These are phyloP conservation scores for Pantherophis vulpinus DNA, from an alignment of 2,797 vertebrate genomes.

Conservation along the genomic window DNA sequence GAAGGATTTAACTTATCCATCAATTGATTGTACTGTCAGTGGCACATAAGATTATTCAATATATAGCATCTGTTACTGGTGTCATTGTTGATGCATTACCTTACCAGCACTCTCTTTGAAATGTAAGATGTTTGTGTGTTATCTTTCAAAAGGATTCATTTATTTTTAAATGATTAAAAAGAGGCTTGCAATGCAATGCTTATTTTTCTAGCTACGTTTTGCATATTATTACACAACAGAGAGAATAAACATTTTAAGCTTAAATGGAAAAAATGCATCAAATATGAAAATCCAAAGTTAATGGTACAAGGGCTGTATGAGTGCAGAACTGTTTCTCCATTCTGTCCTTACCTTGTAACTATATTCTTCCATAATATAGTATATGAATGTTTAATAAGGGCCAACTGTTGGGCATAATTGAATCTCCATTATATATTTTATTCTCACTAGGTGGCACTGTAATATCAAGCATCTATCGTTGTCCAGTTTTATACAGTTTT, in stretches of 20 bases:
- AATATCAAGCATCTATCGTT: not conserved
- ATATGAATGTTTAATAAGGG: not conserved
- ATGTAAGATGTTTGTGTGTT: conserved; percentile 41
- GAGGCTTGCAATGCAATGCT: conserved; percentile 18
- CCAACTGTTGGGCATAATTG: not conserved
- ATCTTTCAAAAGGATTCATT: conserved; percentile 36
- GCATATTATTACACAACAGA: not conserved
- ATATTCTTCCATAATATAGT: not conserved
- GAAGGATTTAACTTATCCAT: conserved; percentile 59
- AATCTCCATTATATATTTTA: not conserved
- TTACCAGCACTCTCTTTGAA: conserved; percentile 33
- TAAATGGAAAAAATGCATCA: not conserved
- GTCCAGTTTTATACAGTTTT: not conserved
- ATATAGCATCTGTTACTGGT: conserved; percentile 41
- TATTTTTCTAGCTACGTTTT: not conserved
- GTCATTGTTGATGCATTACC: conserved; percentile 51
- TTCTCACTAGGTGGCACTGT: conserved; percentile 68
- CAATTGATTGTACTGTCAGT: conserved; percentile 60
- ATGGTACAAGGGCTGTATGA: not conserved
- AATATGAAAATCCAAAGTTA: not conserved
- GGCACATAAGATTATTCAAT: conserved; percentile 47
- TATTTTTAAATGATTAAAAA: conserved; percentile 34
- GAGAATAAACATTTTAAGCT: not conserved
- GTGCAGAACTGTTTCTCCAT: not conserved
- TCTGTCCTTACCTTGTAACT: not conserved